phyloP scores from a whole-genome alignment of 2,113 vertebrate genomes.

The Xenopus borealis region DNA sequence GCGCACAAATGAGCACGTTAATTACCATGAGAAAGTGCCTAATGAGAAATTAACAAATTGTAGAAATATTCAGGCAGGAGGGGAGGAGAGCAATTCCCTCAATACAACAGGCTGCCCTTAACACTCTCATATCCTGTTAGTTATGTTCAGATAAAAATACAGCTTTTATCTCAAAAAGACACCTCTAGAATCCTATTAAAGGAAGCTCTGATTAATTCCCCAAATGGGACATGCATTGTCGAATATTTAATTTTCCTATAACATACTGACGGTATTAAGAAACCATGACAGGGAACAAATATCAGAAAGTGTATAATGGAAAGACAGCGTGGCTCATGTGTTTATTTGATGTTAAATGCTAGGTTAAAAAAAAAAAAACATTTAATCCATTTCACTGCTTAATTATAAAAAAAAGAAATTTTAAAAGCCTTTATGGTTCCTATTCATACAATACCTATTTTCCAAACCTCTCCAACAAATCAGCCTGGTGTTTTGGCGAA shows the following conservation, averaged over 20 bases:
- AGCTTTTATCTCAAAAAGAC: background rate
- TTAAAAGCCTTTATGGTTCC: too few species aligned
- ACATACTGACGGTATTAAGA: slow-evolving; percentile 12
- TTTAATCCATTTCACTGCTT: too few species aligned
- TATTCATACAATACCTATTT: too few species aligned
- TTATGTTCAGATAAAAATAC: background rate
- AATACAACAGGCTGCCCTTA: background rate
- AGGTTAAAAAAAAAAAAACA: background rate
- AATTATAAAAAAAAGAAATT: too few species aligned
- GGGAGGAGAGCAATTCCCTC: background rate
- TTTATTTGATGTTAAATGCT: background rate
- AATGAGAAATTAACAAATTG: slow-evolving; percentile 10
- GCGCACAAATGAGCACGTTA: slow-evolving; percentile 8
- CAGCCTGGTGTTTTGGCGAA: too few species aligned
- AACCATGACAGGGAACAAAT: slow-evolving; percentile 1
- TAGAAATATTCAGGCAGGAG: background rate
- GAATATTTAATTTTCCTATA: slow-evolving; percentile 7
- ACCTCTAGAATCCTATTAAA: slow-evolving; percentile 9
- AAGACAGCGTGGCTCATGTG: background rate
- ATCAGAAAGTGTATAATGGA: slow-evolving; percentile 11
- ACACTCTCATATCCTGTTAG: background rate
- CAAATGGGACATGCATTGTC: slow-evolving; percentile 7
- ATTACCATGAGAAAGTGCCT: background rate
- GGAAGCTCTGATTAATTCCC: slow-evolving; percentile 25
- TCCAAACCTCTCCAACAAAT: too few species aligned